Evolutionary conservation across 2,888 invertebrate genomes (phyloP), one percentile per base, ranked within the genome.

Genomic region (Erebia palarica): DNA sequence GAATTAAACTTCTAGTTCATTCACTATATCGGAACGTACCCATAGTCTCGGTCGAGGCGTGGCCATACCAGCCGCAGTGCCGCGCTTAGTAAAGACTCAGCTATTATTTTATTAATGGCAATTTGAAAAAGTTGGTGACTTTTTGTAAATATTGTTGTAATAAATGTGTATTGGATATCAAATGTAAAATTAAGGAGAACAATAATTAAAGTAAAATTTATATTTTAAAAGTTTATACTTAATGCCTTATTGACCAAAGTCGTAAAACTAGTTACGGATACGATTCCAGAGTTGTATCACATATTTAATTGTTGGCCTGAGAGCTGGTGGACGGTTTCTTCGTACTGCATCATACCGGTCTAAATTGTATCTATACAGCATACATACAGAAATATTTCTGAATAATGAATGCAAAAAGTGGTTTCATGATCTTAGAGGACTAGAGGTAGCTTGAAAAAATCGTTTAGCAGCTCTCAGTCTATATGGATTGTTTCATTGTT

Each of bases 211-310:
- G 13, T 42, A 78, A 88, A 86, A 81, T 85, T 90, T 91, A 90
- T 91, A 91, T 91, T 92, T 92, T 91, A 91, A 92, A 67, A 67
- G 67, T 67, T 67, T 67, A 67, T 67, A 92, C 91, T 92, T 93
- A 92, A 92, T 92, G 93, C 93, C 93, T 93, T 93, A 93, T 92
- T 93, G 93, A 93, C 93, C 93, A 93, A 93, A 92, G 92, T 92
- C 92, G 92, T 90, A 91, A 92, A 92, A 92, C 92, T 93, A 93
- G 91, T 91, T 91, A 88, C 83, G 89, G 91, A 87, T 89, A 81
- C 85, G 83, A 87, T 87, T 85, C 84, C 83, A 80, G 83, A 83
- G 83, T 89, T 86, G 87, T 88, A 84, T 88, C 89, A 88, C 81
- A 85, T 85, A 83, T 85, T 72, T 86, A 86, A 88, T 84, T 87